These are phyloP conservation scores for Gymnorhina tibicen DNA, from an alignment of 2,113 vertebrate genomes.

Conservation along the genomic window DNA sequence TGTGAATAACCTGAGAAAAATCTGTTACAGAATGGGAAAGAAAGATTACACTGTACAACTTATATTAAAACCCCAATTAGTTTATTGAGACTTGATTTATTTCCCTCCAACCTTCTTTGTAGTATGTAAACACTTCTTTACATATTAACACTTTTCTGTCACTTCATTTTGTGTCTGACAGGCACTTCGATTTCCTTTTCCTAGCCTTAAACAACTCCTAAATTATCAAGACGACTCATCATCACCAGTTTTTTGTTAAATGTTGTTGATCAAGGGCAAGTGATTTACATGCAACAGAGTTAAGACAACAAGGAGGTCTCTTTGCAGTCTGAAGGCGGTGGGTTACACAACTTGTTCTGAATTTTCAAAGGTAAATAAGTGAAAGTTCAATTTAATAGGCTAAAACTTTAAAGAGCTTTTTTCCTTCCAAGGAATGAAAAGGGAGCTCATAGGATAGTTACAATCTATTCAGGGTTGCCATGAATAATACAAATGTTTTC, in stretches of 20 bases:
- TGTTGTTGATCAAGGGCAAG: background rate
- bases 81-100: background rate
- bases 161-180: background rate
- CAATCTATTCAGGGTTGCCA: background rate
- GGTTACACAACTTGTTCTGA: background rate
- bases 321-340: background rate
- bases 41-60: background rate
- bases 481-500: background rate
- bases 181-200: background rate
- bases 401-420: background rate
- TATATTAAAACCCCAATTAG: background rate
- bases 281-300: background rate
- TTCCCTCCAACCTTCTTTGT: background rate
- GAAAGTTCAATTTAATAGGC: background rate
- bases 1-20: background rate
- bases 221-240: background rate
- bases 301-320: background rate
- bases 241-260: background rate
- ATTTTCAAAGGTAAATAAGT: background rate
- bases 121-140: background rate
- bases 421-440: background rate
- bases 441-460: background rate
- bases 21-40: background rate
- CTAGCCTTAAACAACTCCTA: background rate
- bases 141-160: background rate